Conservation (phyloP, 35 echinoderm and acorn worm species). For the Acanthaster planci region DNA sequence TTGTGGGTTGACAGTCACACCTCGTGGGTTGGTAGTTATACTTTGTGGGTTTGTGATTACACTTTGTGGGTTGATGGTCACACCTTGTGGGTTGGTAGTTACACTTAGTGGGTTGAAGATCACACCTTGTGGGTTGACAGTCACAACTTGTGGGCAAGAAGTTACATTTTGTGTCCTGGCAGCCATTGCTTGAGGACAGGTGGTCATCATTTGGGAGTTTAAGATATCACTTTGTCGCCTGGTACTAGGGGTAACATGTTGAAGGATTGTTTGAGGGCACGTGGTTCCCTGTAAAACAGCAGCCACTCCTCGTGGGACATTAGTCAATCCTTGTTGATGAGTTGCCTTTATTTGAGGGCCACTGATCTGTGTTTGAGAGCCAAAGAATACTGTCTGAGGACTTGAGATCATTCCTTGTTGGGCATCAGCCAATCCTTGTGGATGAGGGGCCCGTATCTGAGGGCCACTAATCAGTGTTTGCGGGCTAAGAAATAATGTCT, state of each 20-base stretch:
- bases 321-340: neutral
- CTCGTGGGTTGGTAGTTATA: neutral
- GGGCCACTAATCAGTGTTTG: neutral
- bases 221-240: no score
- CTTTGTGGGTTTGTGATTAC: neutral
- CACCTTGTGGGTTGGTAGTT: neutral
- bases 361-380: neutral
- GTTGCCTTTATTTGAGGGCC: neutral
- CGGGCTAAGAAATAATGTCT: neutral
- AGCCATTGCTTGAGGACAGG: neutral
- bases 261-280: no score
- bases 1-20: neutral
- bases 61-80: neutral
- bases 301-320: neutral
- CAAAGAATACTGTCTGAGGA: neutral
- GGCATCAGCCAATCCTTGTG: neutral
- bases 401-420: neutral
- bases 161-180: neutral
- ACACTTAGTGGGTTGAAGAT: neutral
- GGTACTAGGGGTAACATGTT: no score
- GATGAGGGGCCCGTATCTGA: neutral
- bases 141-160: neutral
- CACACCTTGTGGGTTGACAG: neutral
- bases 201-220: no score
- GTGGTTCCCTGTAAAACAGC: neutral